These are phyloP conservation scores for Trichogramma dendrolimi DNA, from an alignment of 2,888 invertebrate genomes.

Conservation along the genomic window DNA sequence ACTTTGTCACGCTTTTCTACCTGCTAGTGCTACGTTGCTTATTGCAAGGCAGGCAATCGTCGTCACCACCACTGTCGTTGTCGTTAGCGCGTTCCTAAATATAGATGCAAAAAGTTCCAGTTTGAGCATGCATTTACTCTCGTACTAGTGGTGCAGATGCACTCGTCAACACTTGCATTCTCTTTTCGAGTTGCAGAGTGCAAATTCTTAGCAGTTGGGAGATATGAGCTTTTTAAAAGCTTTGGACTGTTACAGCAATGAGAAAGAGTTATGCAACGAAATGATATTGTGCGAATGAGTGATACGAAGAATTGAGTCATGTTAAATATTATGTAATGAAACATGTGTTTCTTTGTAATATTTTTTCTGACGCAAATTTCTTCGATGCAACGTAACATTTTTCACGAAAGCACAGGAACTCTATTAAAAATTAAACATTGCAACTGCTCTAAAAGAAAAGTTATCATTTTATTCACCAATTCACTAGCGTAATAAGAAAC, in stretches of 20 bases:
- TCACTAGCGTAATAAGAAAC: too few relatives aligned
- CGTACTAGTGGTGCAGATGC: background rate
- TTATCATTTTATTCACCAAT: too few relatives aligned
- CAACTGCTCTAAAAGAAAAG: too few relatives aligned
- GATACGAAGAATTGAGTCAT: slow-evolving; percentile 12
- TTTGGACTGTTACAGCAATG: slow-evolving; percentile 7
- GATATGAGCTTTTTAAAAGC: slow-evolving; percentile 25
- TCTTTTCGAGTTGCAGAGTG: too few relatives aligned
- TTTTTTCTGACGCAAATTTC: too few relatives aligned
- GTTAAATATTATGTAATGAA: too few relatives aligned
- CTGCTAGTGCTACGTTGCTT: slow-evolving; percentile 6
- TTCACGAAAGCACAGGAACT: too few relatives aligned
- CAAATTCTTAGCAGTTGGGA: background rate
- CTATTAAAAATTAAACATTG: too few relatives aligned
- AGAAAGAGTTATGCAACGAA: background rate
- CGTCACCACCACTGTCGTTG: background rate
- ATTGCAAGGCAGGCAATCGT: slow-evolving; percentile 7
- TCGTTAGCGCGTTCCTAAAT: slow-evolving; percentile 10
- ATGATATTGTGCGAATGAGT: slow-evolving; percentile 10
- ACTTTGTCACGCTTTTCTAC: slow-evolving; percentile 20
- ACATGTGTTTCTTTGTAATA: too few relatives aligned
- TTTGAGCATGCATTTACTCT: too few relatives aligned
- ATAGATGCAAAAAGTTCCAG: slow-evolving; percentile 14
- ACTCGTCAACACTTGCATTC: too few relatives aligned
- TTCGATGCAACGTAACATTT: too few relatives aligned